A percentile compares a stretch with the other conserved stretches of the same genome.
These are phyloP conservation scores for Xenopus petersii DNA, from an alignment of 2,797 vertebrate genomes.

Conservation along the genomic window DNA sequence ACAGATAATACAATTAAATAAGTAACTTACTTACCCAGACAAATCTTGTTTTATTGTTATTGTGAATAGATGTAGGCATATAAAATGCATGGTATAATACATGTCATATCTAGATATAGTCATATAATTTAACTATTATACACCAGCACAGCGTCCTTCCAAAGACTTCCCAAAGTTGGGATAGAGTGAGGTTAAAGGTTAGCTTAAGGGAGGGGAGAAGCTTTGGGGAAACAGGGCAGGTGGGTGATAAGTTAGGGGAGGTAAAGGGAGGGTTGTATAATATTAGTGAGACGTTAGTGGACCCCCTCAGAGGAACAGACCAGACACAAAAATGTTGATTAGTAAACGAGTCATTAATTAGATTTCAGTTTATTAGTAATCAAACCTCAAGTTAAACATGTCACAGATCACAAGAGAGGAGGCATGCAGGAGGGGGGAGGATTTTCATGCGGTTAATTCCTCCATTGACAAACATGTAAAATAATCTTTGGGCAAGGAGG, in stretches of 20 bases:
- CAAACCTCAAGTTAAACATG: conserved; percentile 49
- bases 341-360: conserved; percentile 50
- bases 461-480: conserved; percentile 16
- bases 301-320: conserved; percentile 51
- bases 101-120: neutral
- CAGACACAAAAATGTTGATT: conserved; percentile 51
- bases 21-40: neutral
- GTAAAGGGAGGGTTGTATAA: conserved; percentile 44
- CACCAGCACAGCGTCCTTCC: conserved; percentile 49
- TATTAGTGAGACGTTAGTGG: conserved; percentile 50
- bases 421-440: conserved; percentile 41
- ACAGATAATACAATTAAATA: neutral
- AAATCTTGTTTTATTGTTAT: neutral
- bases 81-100: neutral
- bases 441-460: conserved; percentile 38
- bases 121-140: conserved; percentile 13
- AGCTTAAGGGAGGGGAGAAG: conserved; percentile 40
- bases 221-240: conserved; percentile 39
- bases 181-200: conserved; percentile 36
- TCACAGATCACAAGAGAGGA: conserved; percentile 50
- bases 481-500: conserved; percentile 19
- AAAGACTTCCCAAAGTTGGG: conserved; percentile 36
- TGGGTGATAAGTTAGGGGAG: conserved; percentile 41
- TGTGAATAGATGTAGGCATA: neutral
- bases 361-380: conserved; percentile 49